Conservation (phyloP, 2,113 vertebrate species). For the Pedetes capensis region DNA sequence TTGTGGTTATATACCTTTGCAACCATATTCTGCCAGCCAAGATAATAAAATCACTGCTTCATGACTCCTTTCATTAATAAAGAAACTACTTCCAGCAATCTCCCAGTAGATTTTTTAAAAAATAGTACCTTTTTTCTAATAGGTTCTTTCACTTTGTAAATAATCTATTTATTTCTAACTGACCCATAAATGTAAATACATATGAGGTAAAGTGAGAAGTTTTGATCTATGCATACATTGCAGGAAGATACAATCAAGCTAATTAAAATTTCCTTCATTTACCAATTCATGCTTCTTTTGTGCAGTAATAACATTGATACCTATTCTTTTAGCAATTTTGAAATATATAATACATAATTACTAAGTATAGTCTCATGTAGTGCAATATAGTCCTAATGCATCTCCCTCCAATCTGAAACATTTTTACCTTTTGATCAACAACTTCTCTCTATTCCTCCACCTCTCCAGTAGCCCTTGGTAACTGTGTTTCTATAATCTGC, state of each 20-base stretch:
- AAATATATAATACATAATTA: neutral
- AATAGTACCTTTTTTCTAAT: neutral
- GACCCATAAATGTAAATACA: too few relatives aligned
- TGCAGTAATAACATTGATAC: neutral
- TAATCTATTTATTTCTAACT: neutral
- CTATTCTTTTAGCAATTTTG: neutral
- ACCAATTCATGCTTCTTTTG: neutral
- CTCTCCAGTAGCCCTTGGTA: neutral
- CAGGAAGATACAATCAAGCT: neutral
- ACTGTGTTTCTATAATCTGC: neutral
- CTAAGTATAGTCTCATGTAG: neutral
- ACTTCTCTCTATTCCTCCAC: neutral
- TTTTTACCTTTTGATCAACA: too few relatives aligned
- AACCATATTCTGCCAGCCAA: neutral
- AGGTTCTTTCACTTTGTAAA: neutral
- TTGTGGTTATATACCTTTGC: neutral
- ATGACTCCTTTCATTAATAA: neutral
- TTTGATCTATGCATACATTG: neutral
- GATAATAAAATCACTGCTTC: neutral
- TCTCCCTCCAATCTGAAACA: neutral
- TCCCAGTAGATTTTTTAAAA: neutral
- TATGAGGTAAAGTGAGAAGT: neutral
- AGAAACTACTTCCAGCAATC: neutral
- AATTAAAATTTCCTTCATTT: neutral
- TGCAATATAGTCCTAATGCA: neutral